These are phyloP conservation scores for Andrena flavipes DNA, from an alignment of 2,888 invertebrate species.

Conservation along the genomic window DNA sequence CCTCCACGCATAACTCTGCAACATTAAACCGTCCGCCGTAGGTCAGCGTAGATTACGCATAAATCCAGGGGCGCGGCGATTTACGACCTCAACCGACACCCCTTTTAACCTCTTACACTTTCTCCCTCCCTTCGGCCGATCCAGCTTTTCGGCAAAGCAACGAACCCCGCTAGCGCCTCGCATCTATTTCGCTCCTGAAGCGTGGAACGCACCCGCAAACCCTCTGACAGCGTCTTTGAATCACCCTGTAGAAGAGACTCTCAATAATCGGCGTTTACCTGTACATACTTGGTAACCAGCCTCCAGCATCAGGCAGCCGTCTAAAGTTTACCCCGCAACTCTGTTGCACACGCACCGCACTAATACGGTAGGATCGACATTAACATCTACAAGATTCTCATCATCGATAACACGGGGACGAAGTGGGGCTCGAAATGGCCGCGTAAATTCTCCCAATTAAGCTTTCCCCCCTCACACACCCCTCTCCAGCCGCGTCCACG, in stretches of 20 bases:
- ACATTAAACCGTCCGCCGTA: conserved; percentile 75
- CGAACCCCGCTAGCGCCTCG: background rate
- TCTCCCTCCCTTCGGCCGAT: conserved; percentile 14
- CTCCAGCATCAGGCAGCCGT: background rate
- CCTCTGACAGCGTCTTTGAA: background rate
- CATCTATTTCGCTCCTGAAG: no score
- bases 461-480: background rate
- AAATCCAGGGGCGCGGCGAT: conserved; percentile 74
- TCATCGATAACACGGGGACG: conserved; percentile 30
- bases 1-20: conserved; percentile 72
- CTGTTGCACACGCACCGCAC: background rate
- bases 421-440: conserved; percentile 19
- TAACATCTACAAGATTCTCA: conserved; percentile 29
- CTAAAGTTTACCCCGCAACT: background rate
- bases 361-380: conserved; percentile 34
- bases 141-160: conserved; percentile 8
- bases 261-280: background rate
- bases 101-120: conserved; percentile 46
- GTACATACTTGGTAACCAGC: background rate
- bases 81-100: conserved; percentile 69
- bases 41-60: conserved; percentile 78
- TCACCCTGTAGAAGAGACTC: background rate
- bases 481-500: background rate
- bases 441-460: conserved; percentile 48
- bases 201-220: background rate